These are phyloP conservation scores for Meandrusa payeni DNA, from an alignment of 2,888 invertebrate genomes.

Conservation along the genomic window DNA sequence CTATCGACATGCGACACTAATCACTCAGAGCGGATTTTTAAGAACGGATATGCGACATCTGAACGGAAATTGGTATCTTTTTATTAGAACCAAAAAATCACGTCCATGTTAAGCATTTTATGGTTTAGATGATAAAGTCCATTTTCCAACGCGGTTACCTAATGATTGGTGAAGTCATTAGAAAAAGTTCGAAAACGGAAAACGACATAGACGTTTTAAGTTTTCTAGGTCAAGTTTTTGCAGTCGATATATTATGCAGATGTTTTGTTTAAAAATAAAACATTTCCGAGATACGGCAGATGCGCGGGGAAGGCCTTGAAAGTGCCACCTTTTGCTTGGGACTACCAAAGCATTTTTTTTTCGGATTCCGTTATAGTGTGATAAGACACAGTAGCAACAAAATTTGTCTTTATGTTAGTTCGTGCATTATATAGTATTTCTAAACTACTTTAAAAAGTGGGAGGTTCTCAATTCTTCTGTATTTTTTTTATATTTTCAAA, in stretches of 20 bases:
- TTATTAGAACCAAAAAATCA: conserved; percentile 35
- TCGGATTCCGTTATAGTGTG: not conserved
- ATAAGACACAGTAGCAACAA: too few relatives aligned
- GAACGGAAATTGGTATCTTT: conserved; percentile 78
- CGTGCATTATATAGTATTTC: too few relatives aligned
- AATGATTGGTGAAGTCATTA: conserved; percentile 25
- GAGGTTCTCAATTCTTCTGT: too few relatives aligned
- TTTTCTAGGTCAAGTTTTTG: conserved; percentile 78
- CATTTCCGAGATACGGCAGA: conserved; percentile 66
- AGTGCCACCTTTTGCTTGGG: conserved; percentile 65
- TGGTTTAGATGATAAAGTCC: conserved; percentile 28
- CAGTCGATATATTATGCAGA: conserved; percentile 77
- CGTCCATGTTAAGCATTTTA: conserved; percentile 29
- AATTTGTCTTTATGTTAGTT: too few relatives aligned
- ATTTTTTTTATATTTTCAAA: too few relatives aligned
- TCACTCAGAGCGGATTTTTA: conserved; percentile 72
- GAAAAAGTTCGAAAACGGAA: conserved; percentile 33
- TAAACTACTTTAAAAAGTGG: too few relatives aligned
- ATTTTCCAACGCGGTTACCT: conserved; percentile 25
- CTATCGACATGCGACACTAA: conserved; percentile 66
- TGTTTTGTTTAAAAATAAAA: conserved; percentile 63
- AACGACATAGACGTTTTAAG: conserved; percentile 49
- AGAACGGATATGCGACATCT: conserved; percentile 67
- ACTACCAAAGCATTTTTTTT: conserved; percentile 44
- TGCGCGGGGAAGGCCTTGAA: conserved; percentile 67